A percentile compares a stretch with the other conserved stretches of the same genome.
Conservation (phyloP, 2,888 invertebrate genomes). For the Exephanes ischioxanthus region DNA sequence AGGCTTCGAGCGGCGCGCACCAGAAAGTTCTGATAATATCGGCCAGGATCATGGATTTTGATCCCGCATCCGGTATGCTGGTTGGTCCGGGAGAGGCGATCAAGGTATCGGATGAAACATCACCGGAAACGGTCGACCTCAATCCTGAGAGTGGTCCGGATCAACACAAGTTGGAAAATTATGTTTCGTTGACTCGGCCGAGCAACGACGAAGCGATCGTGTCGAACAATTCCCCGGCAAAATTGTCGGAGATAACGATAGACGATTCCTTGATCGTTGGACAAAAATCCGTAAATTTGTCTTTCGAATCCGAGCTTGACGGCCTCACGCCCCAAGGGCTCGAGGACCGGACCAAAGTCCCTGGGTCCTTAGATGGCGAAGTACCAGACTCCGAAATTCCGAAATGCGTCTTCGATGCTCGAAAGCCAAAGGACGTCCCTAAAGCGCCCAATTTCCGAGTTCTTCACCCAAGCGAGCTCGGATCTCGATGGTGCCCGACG, state of each 20-base stretch:
- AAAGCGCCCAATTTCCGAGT: conserved; percentile 53
- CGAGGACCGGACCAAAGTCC: not conserved
- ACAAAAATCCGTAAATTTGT: not conserved
- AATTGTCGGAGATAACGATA: too few species aligned
- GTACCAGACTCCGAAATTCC: not conserved
- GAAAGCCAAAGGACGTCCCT: not conserved
- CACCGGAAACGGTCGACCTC: too few species aligned
- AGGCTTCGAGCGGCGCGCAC: not conserved
- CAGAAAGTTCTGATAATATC: not conserved
- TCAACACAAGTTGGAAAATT: too few species aligned
- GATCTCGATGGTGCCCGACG: conserved; percentile 74
- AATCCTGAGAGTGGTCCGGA: too few species aligned
- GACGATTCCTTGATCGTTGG: too few species aligned
- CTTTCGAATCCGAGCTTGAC: not conserved
- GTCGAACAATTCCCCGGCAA: too few species aligned
- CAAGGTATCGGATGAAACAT: too few species aligned
- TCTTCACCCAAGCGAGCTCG: conserved; percentile 68
- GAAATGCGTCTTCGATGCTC: not conserved
- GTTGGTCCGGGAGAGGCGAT: too few species aligned
- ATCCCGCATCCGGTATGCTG: not conserved
- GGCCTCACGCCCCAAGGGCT: not conserved
- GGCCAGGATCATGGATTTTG: not conserved
- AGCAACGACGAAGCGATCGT: too few species aligned
- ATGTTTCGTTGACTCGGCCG: too few species aligned
- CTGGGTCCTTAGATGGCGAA: not conserved